Evolutionary conservation across 2,888 invertebrate genomes (phyloP), one percentile per base, ranked within the genome.

Genomic region (Microdon myrmicae): DNA sequence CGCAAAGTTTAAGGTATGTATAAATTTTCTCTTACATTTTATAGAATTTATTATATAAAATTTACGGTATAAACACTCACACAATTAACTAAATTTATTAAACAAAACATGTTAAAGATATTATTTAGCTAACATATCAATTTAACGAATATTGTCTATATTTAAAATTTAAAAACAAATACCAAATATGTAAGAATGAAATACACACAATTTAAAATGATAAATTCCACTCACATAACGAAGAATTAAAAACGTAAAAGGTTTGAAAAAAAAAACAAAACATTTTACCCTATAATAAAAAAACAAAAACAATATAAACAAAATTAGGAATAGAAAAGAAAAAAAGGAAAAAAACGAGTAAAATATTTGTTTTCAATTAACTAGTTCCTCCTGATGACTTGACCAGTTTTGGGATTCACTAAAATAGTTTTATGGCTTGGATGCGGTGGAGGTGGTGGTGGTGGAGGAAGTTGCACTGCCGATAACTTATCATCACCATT

Each of bases 391-490:
- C 72, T 75, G 67, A 77, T 74, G 70, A 77, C 76, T 74, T 77
- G 79, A 76, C 77, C 77, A 69, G 77, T 78, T 74, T 78, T 78
- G 72, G 79, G 75, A 73, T 77, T 77, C 59, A 77, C 77, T 74
- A 77, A 74, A 70, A 77, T 78, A 71, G 79, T 78, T 74, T 78
- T 77, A 66, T 75, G 72, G 70, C 72, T 69, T 67, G 67, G 68
- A 38, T 56, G 56, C 45, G 49, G 56, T 45, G 44, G 55, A 31
- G 55, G 54, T 54, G 34, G 41, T 34, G 48, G 39, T 38, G 28
- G 38, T 22, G 51, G 22, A 26, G 55, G 68, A 35, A 67, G 67
- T 55, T 67, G 59, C 35, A 31, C 38, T 53, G 48, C 22, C 19
- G 51, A 54, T 39, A 49, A 32, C 38, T 68, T 53, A 12, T 45